Evolutionary conservation across 2,113 vertebrate genomes (phyloP), one percentile per base, ranked within the genome.

Genomic region (Recurvirostra avosetta): DNA sequence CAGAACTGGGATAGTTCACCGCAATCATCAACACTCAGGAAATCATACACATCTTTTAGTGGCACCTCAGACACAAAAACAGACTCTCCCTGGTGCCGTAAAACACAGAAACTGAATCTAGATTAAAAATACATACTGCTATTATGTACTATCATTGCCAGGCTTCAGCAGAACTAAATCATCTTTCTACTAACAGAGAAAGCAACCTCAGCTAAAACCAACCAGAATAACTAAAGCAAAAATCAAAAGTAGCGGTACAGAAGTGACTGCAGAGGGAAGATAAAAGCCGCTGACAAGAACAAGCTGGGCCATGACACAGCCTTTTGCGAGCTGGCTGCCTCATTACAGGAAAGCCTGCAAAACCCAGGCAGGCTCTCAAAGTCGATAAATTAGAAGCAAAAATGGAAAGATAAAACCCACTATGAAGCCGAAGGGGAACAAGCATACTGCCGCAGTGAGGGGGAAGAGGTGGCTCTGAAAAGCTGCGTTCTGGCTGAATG

Each of bases 11-110:
- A 92, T 94, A 95, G 94, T 94, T 91, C 74, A 89, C 62, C 12
- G 7, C 76, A 80, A 67, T 90, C 83, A 90, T 92, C 95, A 94
- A 68, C 80, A 76, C 45, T 85, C 89, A 95, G 86, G 91, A 97
- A 97, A 97, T 91, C 82, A 6, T 91, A 97, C 49, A 84, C 80
- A 82, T 94, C 80, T 85, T 86, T 94, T 97, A 95, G 96, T 95
- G 92, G 92, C 89, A 97, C 91, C 92, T 95, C 95, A 97, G 95
- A 97, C 91, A 96, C 86, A 94, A 67, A 92, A 84, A 7, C 77
- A 78, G 86, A 53, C 70, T 82, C 95, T 95, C 95, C 65, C 30
- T 62, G 91, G 94, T 94, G 77, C 67, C 1, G 1, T 96, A 96
- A 95, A 94, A 70, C 75, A 90, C 8, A 86, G 87, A 96, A 95